phyloP scores from a whole-genome alignment of 2,797 vertebrate species.

The Xenopus petersii region DNA sequence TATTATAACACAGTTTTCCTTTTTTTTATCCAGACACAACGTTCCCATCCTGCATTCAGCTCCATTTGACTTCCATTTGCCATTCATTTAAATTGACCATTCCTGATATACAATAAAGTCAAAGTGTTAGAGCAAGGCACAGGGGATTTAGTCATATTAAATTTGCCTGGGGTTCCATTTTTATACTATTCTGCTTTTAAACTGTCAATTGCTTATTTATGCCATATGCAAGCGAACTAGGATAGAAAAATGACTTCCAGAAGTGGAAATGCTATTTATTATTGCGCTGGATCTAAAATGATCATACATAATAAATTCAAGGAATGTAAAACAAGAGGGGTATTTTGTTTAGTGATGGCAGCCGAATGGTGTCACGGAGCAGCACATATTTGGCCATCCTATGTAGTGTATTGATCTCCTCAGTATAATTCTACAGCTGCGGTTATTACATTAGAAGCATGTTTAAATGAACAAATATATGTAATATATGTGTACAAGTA shows the following conservation, averaged over 20 bases:
- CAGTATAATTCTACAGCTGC: too few relatives aligned
- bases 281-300: not conserved
- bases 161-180: constrained; percentile 6
- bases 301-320: too few relatives aligned
- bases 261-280: not conserved
- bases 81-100: not conserved
- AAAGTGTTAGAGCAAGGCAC: not conserved
- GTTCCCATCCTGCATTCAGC: too few relatives aligned
- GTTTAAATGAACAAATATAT: too few relatives aligned
- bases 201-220: constrained; percentile 17
- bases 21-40: not conserved
- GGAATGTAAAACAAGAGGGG: too few relatives aligned
- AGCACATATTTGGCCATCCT: too few relatives aligned
- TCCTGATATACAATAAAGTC: not conserved
- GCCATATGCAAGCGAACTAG: not conserved
- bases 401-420: too few relatives aligned
- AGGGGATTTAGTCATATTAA: not conserved
- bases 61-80: not conserved
- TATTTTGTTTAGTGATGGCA: too few relatives aligned
- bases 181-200: constrained; percentile 6
- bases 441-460: too few relatives aligned
- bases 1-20: not conserved
- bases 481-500: too few relatives aligned
- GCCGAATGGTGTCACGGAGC: too few relatives aligned
- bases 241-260: not conserved